Percentiles rank a stretch among this genome's conserved stretches.
Conservation (phyloP, 2,888 invertebrate species). For the Nomada fucata region DNA sequence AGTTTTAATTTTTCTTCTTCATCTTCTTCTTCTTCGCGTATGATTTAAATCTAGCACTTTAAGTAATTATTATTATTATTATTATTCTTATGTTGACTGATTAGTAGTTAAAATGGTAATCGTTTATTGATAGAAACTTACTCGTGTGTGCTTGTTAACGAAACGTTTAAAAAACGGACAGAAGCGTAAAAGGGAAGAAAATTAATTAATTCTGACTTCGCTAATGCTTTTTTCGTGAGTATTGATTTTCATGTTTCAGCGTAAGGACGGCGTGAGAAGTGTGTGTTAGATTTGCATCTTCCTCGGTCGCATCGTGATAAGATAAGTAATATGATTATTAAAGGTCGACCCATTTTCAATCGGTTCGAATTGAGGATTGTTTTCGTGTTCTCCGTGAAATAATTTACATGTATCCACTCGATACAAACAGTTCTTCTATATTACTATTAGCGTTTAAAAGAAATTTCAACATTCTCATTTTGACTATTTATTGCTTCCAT, state of each 20-base stretch:
- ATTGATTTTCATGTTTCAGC: constrained; percentile 66
- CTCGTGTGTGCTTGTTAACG: constrained; percentile 47
- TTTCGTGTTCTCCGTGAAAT: constrained; percentile 40
- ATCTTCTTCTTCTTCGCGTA: constrained; percentile 25
- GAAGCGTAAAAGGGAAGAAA: not conserved
- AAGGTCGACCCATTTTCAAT: constrained; percentile 24
- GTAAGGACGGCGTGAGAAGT: constrained; percentile 70
- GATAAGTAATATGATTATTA: constrained; percentile 54
- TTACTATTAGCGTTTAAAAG: constrained; percentile 48
- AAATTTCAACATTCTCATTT: constrained; percentile 63
- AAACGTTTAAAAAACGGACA: constrained; percentile 30
- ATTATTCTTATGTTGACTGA: constrained; percentile 52
- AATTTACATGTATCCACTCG: constrained; percentile 40
- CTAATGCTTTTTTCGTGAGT: constrained; percentile 54
- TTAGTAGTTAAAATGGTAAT: constrained; percentile 48
- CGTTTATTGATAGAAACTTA: constrained; percentile 26
- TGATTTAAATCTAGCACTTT: constrained; percentile 52
- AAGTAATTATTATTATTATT: constrained; percentile 41
- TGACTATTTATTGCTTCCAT: constrained; percentile 73
- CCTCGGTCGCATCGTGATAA: constrained; percentile 65
- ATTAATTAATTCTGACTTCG: constrained; percentile 15
- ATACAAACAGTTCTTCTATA: constrained; percentile 35
- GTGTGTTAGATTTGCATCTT: constrained; percentile 66
- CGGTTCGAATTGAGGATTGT: constrained; percentile 35
- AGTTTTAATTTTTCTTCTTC: constrained; percentile 29